Conservation (phyloP, 2,797 vertebrate species). For the Bradypodion pumilum region DNA sequence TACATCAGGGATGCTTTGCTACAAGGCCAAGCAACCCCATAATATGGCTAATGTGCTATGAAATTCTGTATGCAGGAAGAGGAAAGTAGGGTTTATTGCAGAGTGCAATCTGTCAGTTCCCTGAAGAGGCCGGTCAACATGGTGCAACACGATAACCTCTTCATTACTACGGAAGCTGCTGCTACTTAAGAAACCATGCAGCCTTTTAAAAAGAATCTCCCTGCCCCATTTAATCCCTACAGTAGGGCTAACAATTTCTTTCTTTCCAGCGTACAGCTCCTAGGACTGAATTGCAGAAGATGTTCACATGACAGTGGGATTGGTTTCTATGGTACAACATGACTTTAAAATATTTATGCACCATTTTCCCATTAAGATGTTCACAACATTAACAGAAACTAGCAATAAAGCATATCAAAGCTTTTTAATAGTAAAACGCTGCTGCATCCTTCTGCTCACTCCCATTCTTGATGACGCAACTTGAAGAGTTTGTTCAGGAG, state of each 20-base stretch:
- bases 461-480: no score
- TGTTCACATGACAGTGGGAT: neutral
- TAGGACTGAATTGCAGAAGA: conserved; percentile 9
- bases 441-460: neutral
- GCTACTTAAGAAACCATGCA: conserved; percentile 48
- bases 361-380: neutral
- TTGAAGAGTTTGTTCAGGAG: no score
- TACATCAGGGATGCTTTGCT: neutral
- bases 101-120: neutral
- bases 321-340: no score
- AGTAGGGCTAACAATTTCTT: conserved; percentile 33
- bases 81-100: neutral
- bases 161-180: conserved; percentile 27
- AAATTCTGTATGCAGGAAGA: neutral
- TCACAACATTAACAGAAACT: neutral
- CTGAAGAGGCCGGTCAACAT: conserved; percentile 18
- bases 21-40: neutral
- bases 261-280: neutral
- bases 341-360: no score
- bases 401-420: neutral
- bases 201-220: conserved; percentile 8
- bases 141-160: conserved; percentile 40
- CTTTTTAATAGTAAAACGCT: neutral
- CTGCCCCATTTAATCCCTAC: conserved; percentile 25
- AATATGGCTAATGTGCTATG: neutral